These are phyloP conservation scores for Oasisia sp. DNA, from an alignment of 2,888 invertebrate species.

Conservation along the genomic window DNA sequence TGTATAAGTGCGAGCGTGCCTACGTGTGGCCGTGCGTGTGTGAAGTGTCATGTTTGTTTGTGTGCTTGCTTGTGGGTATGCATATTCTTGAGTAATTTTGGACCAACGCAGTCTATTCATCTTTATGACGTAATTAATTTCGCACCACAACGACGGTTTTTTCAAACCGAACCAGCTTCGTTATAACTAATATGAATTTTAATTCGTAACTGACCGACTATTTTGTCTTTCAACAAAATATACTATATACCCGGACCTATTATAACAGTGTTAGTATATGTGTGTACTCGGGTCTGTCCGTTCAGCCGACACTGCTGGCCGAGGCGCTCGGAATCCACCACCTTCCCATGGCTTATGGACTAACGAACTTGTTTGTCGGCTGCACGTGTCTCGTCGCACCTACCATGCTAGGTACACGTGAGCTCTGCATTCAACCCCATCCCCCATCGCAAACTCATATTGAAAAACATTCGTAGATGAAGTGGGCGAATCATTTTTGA, in stretches of 20 bases:
- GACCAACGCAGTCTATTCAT: no score
- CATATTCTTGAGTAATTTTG: no score
- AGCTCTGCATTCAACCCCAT: not conserved
- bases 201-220: not conserved
- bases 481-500: no score
- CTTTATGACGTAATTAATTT: not conserved
- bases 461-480: no score
- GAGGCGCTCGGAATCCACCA: not conserved
- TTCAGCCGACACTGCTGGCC: not conserved
- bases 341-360: not conserved
- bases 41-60: slow-evolving; percentile 19
- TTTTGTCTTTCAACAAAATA: no score
- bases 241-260: no score
- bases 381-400: not conserved
- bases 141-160: no score
- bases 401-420: slow-evolving; percentile 20
- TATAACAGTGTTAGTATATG: not conserved
- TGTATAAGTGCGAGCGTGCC: not conserved
- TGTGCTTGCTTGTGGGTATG: not conserved
- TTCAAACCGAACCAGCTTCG: not conserved
- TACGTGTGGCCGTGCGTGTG: slow-evolving; percentile 5
- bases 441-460: not conserved
- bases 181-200: not conserved
- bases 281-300: not conserved
- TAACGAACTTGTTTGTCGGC: not conserved